Conservation (phyloP, 2,113 vertebrate genomes). For the Tiliqua scincoides region DNA sequence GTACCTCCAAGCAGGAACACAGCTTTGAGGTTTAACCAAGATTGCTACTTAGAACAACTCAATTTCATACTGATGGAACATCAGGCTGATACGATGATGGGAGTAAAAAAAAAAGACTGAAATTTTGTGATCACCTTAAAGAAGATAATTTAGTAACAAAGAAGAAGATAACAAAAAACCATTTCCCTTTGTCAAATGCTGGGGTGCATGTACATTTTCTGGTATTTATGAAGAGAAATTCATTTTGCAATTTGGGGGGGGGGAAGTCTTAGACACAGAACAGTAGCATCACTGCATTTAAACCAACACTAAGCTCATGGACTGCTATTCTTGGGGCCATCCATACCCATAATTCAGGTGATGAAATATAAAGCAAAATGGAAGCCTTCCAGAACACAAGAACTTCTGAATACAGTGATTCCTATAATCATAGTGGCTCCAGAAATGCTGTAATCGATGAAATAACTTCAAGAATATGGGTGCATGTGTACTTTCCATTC, state of each 20-base stretch:
- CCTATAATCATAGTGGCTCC: background rate
- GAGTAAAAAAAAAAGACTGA: background rate
- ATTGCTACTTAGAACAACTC: constrained; percentile 1
- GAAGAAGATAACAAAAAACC: background rate
- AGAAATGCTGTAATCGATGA: background rate
- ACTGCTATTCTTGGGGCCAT: too few relatives aligned
- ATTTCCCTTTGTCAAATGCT: background rate
- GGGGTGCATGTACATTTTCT: background rate
- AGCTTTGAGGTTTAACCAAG: constrained; percentile 15
- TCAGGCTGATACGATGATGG: constrained; percentile 1
- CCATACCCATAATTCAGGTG: background rate
- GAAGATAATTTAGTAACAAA: background rate
- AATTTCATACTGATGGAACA: background rate
- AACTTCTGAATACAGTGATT: background rate
- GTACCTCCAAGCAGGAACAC: background rate
- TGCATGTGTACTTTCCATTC: too few relatives aligned
- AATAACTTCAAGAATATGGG: too few relatives aligned
- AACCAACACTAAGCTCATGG: background rate
- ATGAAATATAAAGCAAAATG: background rate
- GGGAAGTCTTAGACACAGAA: background rate
- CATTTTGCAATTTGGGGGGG: background rate
- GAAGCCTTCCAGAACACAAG: background rate
- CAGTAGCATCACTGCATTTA: background rate
- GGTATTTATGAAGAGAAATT: background rate
- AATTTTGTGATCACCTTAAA: constrained; percentile 3